phyloP scores from a whole-genome alignment of 1,140 invertebrate species.

The Argopecten irradians region DNA sequence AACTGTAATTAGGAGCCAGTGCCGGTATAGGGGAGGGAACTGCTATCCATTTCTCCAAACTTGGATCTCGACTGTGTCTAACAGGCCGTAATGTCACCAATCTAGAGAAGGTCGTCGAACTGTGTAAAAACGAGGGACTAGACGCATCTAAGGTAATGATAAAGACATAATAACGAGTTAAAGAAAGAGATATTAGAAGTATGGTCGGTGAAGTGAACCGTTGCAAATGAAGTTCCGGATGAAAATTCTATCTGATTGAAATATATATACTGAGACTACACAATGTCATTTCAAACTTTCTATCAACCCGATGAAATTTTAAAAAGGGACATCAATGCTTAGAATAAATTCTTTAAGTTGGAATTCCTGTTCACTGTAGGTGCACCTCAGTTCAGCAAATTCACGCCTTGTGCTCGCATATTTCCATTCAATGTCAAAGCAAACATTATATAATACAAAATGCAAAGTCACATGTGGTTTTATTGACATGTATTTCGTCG shows the following conservation, averaged over 20 bases:
- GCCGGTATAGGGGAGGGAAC: slow-evolving; percentile 56
- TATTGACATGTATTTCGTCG: no score
- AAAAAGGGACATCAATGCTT: no score
- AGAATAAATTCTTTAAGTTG: no score
- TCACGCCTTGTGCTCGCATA: no score
- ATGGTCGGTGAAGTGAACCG: not conserved
- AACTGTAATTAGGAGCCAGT: slow-evolving; percentile 55
- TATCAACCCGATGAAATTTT: no score
- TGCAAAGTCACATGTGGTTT: no score
- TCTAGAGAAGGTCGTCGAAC: slow-evolving; percentile 32
- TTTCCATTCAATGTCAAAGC: no score
- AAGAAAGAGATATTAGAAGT: not conserved
- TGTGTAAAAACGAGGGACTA: slow-evolving; percentile 38
- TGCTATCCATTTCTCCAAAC: slow-evolving; percentile 56
- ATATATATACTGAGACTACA: no score
- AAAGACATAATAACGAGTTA: not conserved
- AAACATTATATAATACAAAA: no score
- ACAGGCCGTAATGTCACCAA: slow-evolving; percentile 55
- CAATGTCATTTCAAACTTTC: no score
- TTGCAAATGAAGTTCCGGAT: not conserved
- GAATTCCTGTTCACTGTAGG: no score
- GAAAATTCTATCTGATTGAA: not conserved
- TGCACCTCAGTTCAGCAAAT: no score
- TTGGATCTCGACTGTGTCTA: slow-evolving; percentile 50
- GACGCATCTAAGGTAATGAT: slow-evolving; percentile 39